A percentile compares a stretch with the other conserved stretches of the same genome.
phyloP scores from a whole-genome alignment of 2,888 invertebrate species.

The Eupithecia exiguata region DNA sequence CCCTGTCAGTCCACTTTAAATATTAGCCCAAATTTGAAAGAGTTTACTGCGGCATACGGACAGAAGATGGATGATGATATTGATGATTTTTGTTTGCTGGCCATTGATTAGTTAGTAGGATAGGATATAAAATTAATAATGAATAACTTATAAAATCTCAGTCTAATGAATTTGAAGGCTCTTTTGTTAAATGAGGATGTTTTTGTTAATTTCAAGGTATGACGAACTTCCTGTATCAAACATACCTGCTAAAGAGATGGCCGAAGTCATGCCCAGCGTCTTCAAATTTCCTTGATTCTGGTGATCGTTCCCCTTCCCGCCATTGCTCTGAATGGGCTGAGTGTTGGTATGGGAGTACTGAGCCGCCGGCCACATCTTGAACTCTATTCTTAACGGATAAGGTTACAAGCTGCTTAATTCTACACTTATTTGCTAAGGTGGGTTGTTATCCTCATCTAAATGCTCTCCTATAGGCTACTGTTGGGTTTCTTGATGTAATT shows the following conservation, averaged over 20 bases:
- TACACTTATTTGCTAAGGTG: conserved; percentile 49
- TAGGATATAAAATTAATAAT: background rate
- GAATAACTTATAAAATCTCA: background rate
- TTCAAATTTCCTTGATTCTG: conserved; percentile 84
- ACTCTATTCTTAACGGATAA: conserved; percentile 40
- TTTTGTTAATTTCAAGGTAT: background rate
- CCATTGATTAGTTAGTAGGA: background rate
- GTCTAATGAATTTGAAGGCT: background rate
- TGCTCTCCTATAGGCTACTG: conserved; percentile 55
- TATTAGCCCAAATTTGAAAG: background rate
- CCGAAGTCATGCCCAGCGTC: conserved; percentile 96
- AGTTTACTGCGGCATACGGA: background rate
- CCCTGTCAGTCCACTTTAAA: too few species aligned
- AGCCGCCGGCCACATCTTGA: conserved; percentile 82
- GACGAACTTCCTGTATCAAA: background rate
- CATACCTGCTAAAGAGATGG: conserved; percentile 93
- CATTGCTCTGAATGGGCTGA: conserved; percentile 54
- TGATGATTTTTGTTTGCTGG: background rate
- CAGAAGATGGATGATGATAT: background rate
- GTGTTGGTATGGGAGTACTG: conserved; percentile 77
- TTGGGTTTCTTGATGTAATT: conserved; percentile 42
- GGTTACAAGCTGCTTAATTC: conserved; percentile 39
- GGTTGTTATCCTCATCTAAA: conserved; percentile 47
- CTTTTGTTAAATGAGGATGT: background rate
- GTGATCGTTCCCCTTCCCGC: conserved; percentile 69